These are phyloP conservation scores for Neodontobutis hainanensis DNA, from an alignment of 2,113 vertebrate species.

Conservation along the genomic window DNA sequence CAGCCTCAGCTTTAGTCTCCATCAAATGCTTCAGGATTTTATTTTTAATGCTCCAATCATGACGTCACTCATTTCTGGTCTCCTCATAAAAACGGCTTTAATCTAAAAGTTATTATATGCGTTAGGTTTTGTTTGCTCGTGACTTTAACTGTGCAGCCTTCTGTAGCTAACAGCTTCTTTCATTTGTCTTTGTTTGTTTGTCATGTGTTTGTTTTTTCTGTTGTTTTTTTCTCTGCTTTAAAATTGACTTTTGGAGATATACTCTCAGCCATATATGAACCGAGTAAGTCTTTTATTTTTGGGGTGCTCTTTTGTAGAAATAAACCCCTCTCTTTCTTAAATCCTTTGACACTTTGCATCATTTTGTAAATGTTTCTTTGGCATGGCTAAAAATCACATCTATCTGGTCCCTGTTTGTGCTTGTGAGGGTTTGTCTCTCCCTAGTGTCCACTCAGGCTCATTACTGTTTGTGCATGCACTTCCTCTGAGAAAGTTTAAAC, in stretches of 20 bases:
- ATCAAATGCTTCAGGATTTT: too few species aligned
- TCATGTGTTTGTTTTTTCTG: conserved; percentile 71
- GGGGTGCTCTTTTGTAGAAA: conserved; percentile 4
- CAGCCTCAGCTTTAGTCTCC: too few species aligned
- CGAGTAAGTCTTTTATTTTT: conserved; percentile 78
- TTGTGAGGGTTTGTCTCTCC: conserved; percentile 40
- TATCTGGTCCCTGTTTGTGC: conserved; percentile 23
- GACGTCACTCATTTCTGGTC: too few species aligned
- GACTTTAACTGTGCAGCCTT: conserved; percentile 41
- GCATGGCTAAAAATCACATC: conserved; percentile 61
- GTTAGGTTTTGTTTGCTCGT: conserved; percentile 33
- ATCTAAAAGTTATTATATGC: too few species aligned
- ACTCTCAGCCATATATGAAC: conserved; percentile 82
- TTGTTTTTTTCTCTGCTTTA: conserved; percentile 63
- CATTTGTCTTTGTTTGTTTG: conserved; percentile 73
- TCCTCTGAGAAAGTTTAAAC: conserved; percentile 14
- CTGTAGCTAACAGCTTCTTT: conserved; percentile 78
- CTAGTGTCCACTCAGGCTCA: conserved; percentile 40
- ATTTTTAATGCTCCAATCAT: too few species aligned
- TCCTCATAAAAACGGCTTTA: too few species aligned
- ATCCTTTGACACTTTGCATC: conserved; percentile 27
- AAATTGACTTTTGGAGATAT: conserved; percentile 77
- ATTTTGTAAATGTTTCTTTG: conserved; percentile 25
- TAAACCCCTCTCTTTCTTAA: conserved; percentile 21
- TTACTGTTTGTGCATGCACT: conserved; percentile 58